Evolutionary conservation across 2,888 invertebrate species (phyloP).

Genomic region (Epinotia demarniana): DNA sequence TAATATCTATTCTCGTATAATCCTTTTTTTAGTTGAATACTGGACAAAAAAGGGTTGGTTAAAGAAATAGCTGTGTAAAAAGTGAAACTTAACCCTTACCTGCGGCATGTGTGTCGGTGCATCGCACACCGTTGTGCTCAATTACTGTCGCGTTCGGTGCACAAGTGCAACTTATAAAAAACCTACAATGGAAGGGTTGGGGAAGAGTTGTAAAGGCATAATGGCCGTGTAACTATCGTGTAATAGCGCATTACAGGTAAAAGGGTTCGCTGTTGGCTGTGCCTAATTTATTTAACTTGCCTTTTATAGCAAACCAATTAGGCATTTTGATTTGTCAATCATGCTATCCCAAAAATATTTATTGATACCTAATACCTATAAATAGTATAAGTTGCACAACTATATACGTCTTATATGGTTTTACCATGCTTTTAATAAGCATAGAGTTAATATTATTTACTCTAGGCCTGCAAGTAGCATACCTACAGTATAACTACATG

Average conservation of each 20-base stretch:
- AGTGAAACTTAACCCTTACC: slow-evolving; percentile 69
- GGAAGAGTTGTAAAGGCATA: slow-evolving; percentile 76
- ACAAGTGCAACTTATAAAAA: slow-evolving; percentile 75
- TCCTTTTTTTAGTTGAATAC: slow-evolving; percentile 56
- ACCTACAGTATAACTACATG: too few species aligned
- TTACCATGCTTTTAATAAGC: too few species aligned
- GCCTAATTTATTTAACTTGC: slow-evolving; percentile 52
- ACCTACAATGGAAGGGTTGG: slow-evolving; percentile 76
- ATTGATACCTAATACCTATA: too few species aligned
- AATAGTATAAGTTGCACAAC: too few species aligned
- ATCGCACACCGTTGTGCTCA: slow-evolving; percentile 54
- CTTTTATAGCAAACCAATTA: slow-evolving; percentile 22
- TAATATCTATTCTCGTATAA: slow-evolving; percentile 57
- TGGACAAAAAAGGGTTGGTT: slow-evolving; percentile 62
- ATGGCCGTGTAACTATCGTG: slow-evolving; percentile 82
- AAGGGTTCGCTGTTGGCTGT: slow-evolving; percentile 60
- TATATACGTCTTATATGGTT: too few species aligned
- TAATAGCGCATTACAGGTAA: slow-evolving; percentile 78
- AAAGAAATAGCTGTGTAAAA: slow-evolving; percentile 61
- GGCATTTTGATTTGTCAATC: background rate
- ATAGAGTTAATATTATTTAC: too few species aligned
- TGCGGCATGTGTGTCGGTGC: slow-evolving; percentile 52
- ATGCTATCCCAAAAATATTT: background rate
- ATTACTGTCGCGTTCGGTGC: slow-evolving; percentile 65
- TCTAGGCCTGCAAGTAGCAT: too few species aligned